phyloP scores from a whole-genome alignment of 2,888 invertebrate genomes.

The Nephrotoma guestfalica region DNA sequence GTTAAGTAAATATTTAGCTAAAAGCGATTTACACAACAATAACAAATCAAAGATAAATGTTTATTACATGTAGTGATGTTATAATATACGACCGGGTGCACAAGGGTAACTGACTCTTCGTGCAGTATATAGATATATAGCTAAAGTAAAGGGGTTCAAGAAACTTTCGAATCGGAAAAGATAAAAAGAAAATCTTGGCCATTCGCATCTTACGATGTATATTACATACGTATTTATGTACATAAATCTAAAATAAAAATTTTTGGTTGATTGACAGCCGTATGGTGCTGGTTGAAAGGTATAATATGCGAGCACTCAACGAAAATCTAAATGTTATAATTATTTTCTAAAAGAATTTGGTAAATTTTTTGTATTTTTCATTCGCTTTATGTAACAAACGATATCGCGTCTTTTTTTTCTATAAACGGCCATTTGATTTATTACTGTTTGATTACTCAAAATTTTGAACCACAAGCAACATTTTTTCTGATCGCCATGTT shows the following conservation, averaged over 20 bases:
- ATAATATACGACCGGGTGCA: not conserved
- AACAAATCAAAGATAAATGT: not conserved
- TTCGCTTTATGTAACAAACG: not conserved
- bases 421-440: not conserved
- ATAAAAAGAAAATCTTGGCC: not conserved
- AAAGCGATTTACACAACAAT: not conserved
- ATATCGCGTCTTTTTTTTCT: not conserved
- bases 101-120: not conserved
- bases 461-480: not conserved
- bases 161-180: not conserved
- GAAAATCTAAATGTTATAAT: slow-evolving; percentile 1
- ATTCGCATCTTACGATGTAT: not conserved
- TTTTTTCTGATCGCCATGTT: not conserved
- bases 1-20: not conserved
- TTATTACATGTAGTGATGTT: not conserved
- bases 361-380: not conserved
- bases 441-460: not conserved
- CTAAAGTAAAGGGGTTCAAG: not conserved
- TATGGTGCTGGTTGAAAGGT: not conserved
- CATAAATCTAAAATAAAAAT: not conserved
- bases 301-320: slow-evolving; percentile 1
- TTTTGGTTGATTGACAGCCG: not conserved
- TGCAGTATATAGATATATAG: not conserved
- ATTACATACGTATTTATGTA: not conserved
- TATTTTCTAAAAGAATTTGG: not conserved